Conservation (phyloP, 2,888 invertebrate genomes). For the Cremastinae sp. region DNA sequence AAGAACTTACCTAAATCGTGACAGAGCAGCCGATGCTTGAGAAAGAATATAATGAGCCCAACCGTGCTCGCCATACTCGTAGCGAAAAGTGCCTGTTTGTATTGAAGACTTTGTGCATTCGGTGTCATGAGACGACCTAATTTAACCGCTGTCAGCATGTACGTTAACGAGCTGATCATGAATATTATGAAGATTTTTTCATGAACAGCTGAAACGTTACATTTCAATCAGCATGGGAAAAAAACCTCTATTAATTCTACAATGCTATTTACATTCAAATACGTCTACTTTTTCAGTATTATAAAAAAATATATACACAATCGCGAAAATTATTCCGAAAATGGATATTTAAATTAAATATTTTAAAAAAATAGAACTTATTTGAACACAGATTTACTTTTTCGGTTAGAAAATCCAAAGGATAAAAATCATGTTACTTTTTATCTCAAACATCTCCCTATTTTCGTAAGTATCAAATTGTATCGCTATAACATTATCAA, state of each 20-base stretch:
- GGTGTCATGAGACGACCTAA: constrained; percentile 81
- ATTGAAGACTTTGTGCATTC: constrained; percentile 78
- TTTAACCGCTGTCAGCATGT: constrained; percentile 90
- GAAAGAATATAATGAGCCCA: constrained; percentile 92
- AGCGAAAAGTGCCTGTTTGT: constrained; percentile 88
- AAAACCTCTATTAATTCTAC: background rate
- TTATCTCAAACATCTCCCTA: no score
- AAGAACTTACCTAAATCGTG: constrained; percentile 90
- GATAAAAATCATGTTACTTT: background rate
- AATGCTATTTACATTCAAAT: no score
- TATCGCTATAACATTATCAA: constrained; percentile 16
- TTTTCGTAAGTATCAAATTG: constrained; percentile 1
- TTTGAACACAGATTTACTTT: no score
- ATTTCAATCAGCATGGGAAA: background rate
- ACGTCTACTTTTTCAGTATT: no score
- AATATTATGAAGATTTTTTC: constrained; percentile 96
- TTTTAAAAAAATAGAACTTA: no score
- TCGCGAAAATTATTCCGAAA: no score
- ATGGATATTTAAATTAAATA: no score
- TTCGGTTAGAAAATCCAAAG: no score
- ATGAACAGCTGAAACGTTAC: constrained; percentile 86
- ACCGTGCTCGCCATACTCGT: constrained; percentile 89
- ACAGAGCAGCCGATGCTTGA: constrained; percentile 93
- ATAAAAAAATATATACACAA: no score
- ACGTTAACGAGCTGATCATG: constrained; percentile 90